Conservation (phyloP, 2,797 vertebrate species). For the Xerus rutilus region DNA sequence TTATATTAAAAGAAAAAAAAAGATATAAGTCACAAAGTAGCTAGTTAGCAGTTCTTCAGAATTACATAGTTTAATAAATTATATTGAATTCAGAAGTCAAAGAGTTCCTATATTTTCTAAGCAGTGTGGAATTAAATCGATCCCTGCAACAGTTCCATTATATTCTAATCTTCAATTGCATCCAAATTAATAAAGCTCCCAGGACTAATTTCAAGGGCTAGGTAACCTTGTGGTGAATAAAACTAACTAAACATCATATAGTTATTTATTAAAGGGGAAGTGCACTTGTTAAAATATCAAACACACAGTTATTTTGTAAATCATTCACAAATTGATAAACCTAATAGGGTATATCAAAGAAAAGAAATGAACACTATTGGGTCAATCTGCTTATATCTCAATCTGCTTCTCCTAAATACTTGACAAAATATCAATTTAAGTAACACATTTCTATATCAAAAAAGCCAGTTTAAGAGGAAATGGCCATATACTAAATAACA, state of each 20-base stretch:
- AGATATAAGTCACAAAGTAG: conserved; percentile 81
- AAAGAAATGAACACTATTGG: conserved; percentile 68
- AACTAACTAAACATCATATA: conserved; percentile 73
- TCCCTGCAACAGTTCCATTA: conserved; percentile 76
- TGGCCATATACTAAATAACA: not conserved
- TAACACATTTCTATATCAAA: not conserved
- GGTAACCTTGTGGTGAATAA: conserved; percentile 77
- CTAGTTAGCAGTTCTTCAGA: conserved; percentile 81
- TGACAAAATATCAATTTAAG: conserved; percentile 12
- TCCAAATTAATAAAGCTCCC: conserved; percentile 85
- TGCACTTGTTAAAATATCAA: conserved; percentile 76
- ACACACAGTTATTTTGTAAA: conserved; percentile 77
- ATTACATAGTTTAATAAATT: conserved; percentile 84
- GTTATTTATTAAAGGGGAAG: conserved; percentile 76
- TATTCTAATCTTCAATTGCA: conserved; percentile 80
- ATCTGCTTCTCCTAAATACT: not conserved
- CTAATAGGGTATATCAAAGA: conserved; percentile 70
- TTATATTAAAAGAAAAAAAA: not conserved
- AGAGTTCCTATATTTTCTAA: conserved; percentile 77
- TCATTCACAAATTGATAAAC: conserved; percentile 82
- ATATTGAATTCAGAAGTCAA: conserved; percentile 84
- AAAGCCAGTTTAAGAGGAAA: conserved; percentile 57
- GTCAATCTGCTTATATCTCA: conserved; percentile 8
- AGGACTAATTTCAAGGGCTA: conserved; percentile 84
- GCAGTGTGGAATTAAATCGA: conserved; percentile 82